Evolutionary conservation across 2,888 invertebrate species (phyloP), one percentile per base, ranked within the genome.

Genomic region (Ganaspis brasiliensis): DNA sequence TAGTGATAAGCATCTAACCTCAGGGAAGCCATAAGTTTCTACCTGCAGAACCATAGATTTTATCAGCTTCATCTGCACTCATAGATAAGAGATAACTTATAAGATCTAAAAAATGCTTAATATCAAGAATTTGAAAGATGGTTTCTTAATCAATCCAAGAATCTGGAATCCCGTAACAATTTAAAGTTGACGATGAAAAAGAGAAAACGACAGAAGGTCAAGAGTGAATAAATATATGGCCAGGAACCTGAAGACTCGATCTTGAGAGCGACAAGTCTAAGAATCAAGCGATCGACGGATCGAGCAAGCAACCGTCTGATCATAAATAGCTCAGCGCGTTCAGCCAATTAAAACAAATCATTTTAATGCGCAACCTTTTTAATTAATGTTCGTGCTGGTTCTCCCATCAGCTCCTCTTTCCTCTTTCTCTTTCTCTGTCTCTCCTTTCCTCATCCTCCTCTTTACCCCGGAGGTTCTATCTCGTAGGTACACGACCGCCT

Each of bases 281-380:
- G 74, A 76, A 75, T 75, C 81, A 75, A 75, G 77, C 67, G 67
- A 67, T 63, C 67, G 45, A 45, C 67, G 40, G 86, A 84, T 83
- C 85, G 84, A 86, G 83, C 87, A 85, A 87, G 87, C 86, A 86
- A 87, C 86, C 86, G 88, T 87, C 87, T 85, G 87, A 89, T 89
- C 91, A 89, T 91, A 91, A 91, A 91, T 91, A 91, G 90, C 90
- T 91, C 91, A 89, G 87, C 88, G 88, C 89, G 90, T 89, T 91
- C 90, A 89, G 88, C 91, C 91, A 91, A 91, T 91, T 91, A 91
- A 91, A 91, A 91, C 91, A 91, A 91, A 91, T 91, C 91, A 91
- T 91, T 91, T 91, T 91, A 91, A 91, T 91, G 91, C 90, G 89
- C 91, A 91, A 91, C 91, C 90, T 91, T 91, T 91, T 91, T 91